Evolutionary conservation across 1,140 invertebrate species (phyloP).

Genomic region (Trichonephila inaurata): DNA sequence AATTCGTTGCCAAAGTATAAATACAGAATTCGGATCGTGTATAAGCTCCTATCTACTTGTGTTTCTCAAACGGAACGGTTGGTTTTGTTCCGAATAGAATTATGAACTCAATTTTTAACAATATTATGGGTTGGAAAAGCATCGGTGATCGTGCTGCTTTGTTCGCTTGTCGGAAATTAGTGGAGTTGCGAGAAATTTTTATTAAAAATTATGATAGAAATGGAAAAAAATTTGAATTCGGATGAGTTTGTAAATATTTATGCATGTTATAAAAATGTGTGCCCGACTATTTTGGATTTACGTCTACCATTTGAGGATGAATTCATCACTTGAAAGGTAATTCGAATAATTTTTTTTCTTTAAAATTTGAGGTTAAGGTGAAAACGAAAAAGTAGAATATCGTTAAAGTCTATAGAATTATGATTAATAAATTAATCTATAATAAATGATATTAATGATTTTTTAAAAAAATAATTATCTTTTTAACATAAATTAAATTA

Average conservation of each 20-base stretch:
- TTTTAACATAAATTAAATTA: too few species aligned
- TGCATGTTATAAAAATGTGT: slow-evolving; percentile 49
- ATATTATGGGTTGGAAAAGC: slow-evolving; percentile 63
- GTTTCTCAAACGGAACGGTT: slow-evolving; percentile 29
- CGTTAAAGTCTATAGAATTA: slow-evolving; percentile 11
- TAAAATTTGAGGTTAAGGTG: background rate
- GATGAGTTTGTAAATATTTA: background rate
- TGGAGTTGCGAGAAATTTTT: slow-evolving; percentile 52
- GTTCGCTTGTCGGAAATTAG: slow-evolving; percentile 32
- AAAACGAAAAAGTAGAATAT: slow-evolving; percentile 26
- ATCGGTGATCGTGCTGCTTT: slow-evolving; percentile 43
- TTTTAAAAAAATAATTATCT: too few species aligned
- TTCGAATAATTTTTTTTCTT: slow-evolving; percentile 59
- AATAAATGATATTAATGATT: too few species aligned
- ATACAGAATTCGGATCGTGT: slow-evolving; percentile 53
- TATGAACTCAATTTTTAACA: slow-evolving; percentile 14
- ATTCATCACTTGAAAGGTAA: slow-evolving; percentile 56
- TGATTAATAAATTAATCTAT: background rate
- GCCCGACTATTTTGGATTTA: slow-evolving; percentile 59
- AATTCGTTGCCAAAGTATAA: slow-evolving; percentile 67
- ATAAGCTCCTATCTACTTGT: slow-evolving; percentile 45
- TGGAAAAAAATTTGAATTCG: slow-evolving; percentile 12
- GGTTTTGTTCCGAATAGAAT: slow-evolving; percentile 4
- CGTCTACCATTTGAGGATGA: slow-evolving; percentile 40
- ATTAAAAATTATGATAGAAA: background rate